These are phyloP conservation scores for Microtus richardsoni DNA, from an alignment of 2,113 vertebrate species.

Conservation along the genomic window DNA sequence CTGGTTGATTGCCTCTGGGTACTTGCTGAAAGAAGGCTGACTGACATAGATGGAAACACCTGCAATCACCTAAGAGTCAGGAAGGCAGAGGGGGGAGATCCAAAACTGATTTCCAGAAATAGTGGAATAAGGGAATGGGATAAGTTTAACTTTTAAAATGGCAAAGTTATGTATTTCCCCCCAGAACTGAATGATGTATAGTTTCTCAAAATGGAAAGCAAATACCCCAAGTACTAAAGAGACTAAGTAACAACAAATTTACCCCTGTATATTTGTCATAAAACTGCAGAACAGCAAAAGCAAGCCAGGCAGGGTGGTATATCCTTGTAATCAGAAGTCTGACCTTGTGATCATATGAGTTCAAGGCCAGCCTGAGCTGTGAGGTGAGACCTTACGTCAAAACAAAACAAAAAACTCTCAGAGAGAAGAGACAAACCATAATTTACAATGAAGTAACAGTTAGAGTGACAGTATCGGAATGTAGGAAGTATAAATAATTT, in stretches of 20 bases:
- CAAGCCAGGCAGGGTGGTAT: too few relatives aligned
- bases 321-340: background rate
- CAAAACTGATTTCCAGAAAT: background rate
- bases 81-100: background rate
- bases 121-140: background rate
- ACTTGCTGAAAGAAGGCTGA: background rate
- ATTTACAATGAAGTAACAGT: background rate
- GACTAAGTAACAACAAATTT: conserved; percentile 26
- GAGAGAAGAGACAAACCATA: background rate
- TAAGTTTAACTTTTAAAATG: background rate
- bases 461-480: background rate
- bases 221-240: background rate
- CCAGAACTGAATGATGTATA: background rate
- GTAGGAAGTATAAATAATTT: background rate
- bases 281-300: background rate
- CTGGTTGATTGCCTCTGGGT: background rate
- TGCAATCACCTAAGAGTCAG: background rate
- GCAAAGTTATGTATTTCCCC: background rate
- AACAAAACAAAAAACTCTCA: background rate
- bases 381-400: background rate
- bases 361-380: background rate
- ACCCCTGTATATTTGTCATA: background rate
- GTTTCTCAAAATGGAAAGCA: background rate
- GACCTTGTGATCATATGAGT: background rate
- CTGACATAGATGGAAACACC: background rate